Evolutionary conservation across 2,888 invertebrate species (phyloP), one percentile per base, ranked within the genome.

Genomic region (Phortica okadai): DNA sequence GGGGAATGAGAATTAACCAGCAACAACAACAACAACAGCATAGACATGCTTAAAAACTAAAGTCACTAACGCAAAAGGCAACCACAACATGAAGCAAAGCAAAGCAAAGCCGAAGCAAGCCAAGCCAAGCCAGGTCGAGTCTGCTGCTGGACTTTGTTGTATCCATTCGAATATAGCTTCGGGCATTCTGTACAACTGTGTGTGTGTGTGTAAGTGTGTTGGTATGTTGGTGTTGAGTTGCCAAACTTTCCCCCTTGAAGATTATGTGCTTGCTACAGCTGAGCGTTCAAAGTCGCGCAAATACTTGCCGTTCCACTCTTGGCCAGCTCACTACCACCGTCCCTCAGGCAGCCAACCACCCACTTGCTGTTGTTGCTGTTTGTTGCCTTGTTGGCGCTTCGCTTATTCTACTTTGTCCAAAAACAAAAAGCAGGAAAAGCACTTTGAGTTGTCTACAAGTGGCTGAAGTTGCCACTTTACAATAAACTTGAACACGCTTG

Each of bases 21-120:
- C 45, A 45, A 11, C 14, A 69, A 16, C 70, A 25, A 25, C 64
- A 64, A 44, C 21, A 62, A 6, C 69, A 59, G 11, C 58, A 14
- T 41, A 74, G 77, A 79, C 80, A 86, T 81, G 80, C 82, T 83
- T 21, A 21, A 21, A 21, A 21, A 21, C n/a, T 77, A 77, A 77
- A 80, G 80, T 77, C 82, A 80, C 78, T 82, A 80, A 21, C 21
- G 21, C 21, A 21, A 21, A 21, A 21, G 21, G 21, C 21, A 21
- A 77, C 70, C 54, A 54, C 78, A 80, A 75, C 69, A 67, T 50
- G 21, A 21, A 21, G 21, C 70, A 44, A 25, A 14, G 21, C 70
- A 44, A 25, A 14, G 14, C 70, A 14, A 70, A 11, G 56, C 33
- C 33, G 4, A 25, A 56, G 58, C 77, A 25, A 56, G 58, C 77